Evolutionary conservation across 2,797 vertebrate genomes (phyloP).

Genomic region (Scolopax rusticola): DNA sequence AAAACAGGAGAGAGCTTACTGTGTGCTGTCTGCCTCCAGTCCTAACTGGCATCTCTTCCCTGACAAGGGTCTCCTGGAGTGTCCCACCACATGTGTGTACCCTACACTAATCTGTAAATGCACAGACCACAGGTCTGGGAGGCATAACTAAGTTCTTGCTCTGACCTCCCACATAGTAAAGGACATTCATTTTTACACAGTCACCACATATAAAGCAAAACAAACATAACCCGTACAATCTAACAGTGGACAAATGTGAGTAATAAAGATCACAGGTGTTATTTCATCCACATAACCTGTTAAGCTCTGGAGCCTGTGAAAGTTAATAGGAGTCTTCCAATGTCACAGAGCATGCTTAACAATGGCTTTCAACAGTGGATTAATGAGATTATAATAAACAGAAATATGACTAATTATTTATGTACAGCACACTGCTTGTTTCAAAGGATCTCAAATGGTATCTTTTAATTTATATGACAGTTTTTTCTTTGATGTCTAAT

Average conservation of each 20-base stretch:
- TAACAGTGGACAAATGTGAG: neutral
- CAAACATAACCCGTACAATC: neutral
- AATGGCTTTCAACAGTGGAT: slow-evolving; percentile 3
- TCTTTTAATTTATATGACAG: slow-evolving; percentile 27
- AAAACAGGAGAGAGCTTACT: neutral
- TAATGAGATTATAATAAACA: slow-evolving; percentile 32
- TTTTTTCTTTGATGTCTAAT: slow-evolving; percentile 28
- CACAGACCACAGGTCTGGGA: neutral
- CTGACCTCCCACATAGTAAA: neutral
- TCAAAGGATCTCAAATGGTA: slow-evolving; percentile 18
- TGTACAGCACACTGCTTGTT: neutral
- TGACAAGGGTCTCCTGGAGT: neutral
- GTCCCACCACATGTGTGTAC: rapidly evolving
- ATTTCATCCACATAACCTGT: neutral
- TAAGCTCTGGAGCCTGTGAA: neutral
- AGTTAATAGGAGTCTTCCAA: neutral
- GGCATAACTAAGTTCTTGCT: neutral
- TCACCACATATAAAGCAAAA: neutral
- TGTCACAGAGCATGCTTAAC: neutral
- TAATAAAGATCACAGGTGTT: neutral
- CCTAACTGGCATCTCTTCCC: neutral
- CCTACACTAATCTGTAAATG: neutral
- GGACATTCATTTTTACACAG: neutral
- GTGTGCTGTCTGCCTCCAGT: neutral
- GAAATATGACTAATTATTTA: slow-evolving; percentile 44